These are phyloP conservation scores for Chymomyza fuscimana DNA, from an alignment of 2,888 invertebrate species.

Conservation along the genomic window DNA sequence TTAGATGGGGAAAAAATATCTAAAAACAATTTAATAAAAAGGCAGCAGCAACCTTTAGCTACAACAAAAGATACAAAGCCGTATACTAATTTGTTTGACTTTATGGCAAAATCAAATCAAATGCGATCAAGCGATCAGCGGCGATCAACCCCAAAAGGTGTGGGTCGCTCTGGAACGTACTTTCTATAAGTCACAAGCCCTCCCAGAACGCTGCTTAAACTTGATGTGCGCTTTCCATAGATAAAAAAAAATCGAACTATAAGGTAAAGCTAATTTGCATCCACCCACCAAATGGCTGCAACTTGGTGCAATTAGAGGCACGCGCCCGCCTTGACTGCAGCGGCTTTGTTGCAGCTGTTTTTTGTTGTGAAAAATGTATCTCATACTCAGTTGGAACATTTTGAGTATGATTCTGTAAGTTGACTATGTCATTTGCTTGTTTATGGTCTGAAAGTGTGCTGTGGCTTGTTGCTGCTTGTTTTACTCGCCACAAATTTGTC, in stretches of 20 bases:
- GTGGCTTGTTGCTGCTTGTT: slow-evolving; percentile 29
- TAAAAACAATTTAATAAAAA: slow-evolving; percentile 14
- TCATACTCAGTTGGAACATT: neutral
- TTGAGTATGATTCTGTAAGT: neutral
- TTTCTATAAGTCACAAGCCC: slow-evolving; percentile 49
- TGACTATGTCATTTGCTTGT: slow-evolving; percentile 26
- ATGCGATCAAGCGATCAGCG: slow-evolving; percentile 49
- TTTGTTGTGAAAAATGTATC: slow-evolving; percentile 3
- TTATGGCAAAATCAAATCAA: slow-evolving; percentile 67
- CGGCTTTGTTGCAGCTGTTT: slow-evolving; percentile 22
- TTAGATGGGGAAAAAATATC: slow-evolving; percentile 22
- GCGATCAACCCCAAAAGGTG: slow-evolving; percentile 41
- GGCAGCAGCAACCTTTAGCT: slow-evolving; percentile 18
- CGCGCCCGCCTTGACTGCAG: slow-evolving; percentile 28
- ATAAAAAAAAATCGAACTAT: neutral
- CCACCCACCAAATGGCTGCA: slow-evolving; percentile 5
- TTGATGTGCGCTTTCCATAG: neutral
- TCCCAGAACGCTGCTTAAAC: neutral
- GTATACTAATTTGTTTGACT: slow-evolving; percentile 63
- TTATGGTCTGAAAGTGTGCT: slow-evolving; percentile 42
- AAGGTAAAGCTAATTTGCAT: neutral
- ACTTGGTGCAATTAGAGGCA: slow-evolving; percentile 32
- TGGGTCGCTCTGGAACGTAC: slow-evolving; percentile 45
- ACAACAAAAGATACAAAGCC: slow-evolving; percentile 23
- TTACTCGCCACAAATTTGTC: slow-evolving; percentile 57